Base-by-base conservation (phyloP, 2,888 invertebrate genomes). In the Norana najaformis region DNA sequence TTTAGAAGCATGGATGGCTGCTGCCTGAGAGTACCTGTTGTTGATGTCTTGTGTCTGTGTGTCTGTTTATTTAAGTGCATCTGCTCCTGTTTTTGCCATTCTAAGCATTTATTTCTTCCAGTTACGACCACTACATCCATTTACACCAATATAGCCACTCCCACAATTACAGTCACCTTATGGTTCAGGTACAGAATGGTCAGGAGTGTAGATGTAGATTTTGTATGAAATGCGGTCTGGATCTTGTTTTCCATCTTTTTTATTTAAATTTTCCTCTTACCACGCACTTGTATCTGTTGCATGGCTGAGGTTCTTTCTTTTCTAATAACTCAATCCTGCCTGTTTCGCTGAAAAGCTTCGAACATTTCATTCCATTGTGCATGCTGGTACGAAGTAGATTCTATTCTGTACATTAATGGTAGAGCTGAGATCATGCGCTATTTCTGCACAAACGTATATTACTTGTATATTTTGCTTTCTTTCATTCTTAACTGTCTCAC, bases 21-120 rank as follows among this genome's bases (percentile, higher is more conserved):
- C 69, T 69, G 69, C n/a, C 13, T 69, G 69, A 13, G 30, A n/a
- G 16, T 69, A 11, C n/a, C 69, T n/a, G 8, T 30, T n/a, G 11
- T 69, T 69, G 69, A 6, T 30, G 69, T n/a, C 23, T 5, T n/a
- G 4, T 69, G 8, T 69, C 30, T 69, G 41, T 41, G 11, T 69
- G n/a, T 69, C 69, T 69, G n/a, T 69, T 6, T 85, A 36, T 85
- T 36, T 85, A 85, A 85, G 85, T 85, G 35, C 85, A 36, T 85
- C 37, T 37, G 14, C 85, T 37, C 5, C 16, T 53, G 34, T n/a
- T 6, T 36, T 35, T 37, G 37, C 85, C 37, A 37, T 35, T 37
- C 85, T 85, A 18, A 35, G 36, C 37, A 36, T 85, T 36, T 85
- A 85, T 85, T 85, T 85, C 85, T 35, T 85, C 85, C 37, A 85